Percentiles rank a stretch among this genome's conserved stretches.
These are phyloP conservation scores for Perizoma affinitatum DNA, from an alignment of 2,888 invertebrate genomes.

Conservation along the genomic window DNA sequence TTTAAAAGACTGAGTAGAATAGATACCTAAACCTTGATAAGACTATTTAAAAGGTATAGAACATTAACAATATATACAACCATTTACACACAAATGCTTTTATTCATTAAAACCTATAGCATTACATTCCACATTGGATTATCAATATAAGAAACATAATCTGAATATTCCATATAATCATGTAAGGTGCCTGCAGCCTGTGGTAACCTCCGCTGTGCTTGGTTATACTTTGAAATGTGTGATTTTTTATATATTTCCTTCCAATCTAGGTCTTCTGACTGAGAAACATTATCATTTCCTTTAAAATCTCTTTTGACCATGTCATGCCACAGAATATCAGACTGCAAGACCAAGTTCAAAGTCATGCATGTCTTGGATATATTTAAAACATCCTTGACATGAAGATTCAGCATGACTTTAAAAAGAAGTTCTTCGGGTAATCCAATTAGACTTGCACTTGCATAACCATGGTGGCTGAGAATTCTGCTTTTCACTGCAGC, in stretches of 20 bases:
- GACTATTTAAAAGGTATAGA: too few relatives aligned
- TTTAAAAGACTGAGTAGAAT: too few relatives aligned
- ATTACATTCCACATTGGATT: conserved; percentile 69
- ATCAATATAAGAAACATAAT: conserved; percentile 67
- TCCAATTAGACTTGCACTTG: conserved; percentile 74
- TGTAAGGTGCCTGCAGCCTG: conserved; percentile 55
- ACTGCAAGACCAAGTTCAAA: conserved; percentile 55
- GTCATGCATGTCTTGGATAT: conserved; percentile 62
- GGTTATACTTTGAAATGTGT: conserved; percentile 48
- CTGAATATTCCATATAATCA: conserved; percentile 67
- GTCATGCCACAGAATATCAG: conserved; percentile 66
- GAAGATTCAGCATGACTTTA: conserved; percentile 59
- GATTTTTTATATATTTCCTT: conserved; percentile 56
- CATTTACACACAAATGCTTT: neutral
- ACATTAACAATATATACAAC: too few relatives aligned
- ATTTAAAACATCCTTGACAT: conserved; percentile 58
- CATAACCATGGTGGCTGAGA: conserved; percentile 72
- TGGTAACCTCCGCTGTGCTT: conserved; percentile 33
- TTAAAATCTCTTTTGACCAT: conserved; percentile 65
- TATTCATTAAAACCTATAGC: conserved; percentile 29
- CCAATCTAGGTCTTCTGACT: conserved; percentile 53
- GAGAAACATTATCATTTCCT: conserved; percentile 27
- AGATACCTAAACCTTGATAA: too few relatives aligned
- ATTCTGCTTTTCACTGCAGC: conserved; percentile 83
- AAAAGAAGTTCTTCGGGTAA: conserved; percentile 71